These are phyloP conservation scores for Crematogaster levior DNA, from an alignment of 2,888 invertebrate species.

Conservation along the genomic window DNA sequence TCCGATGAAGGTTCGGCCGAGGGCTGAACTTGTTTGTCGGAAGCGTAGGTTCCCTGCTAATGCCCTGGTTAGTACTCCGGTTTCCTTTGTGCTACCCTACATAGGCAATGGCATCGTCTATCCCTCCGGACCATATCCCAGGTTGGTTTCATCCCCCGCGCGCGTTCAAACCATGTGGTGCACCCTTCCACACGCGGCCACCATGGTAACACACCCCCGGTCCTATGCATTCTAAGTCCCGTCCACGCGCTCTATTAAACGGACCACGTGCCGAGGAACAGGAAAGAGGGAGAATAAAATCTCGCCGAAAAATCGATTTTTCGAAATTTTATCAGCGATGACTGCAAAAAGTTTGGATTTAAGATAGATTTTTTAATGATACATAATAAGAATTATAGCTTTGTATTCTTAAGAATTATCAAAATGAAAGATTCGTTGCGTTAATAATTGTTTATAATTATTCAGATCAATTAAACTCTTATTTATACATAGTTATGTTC, in stretches of 20 bases:
- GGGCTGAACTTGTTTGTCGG: constrained; percentile 82
- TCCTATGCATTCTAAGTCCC: constrained; percentile 81
- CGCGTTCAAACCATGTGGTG: constrained; percentile 63
- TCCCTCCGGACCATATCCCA: constrained; percentile 65
- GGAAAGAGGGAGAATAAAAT: constrained; percentile 33
- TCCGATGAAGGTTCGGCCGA: constrained; percentile 64
- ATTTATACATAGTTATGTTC: background rate
- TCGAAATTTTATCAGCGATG: background rate
- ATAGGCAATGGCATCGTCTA: constrained; percentile 55
- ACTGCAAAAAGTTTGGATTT: background rate
- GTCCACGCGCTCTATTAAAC: constrained; percentile 64
- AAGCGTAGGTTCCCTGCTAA: constrained; percentile 82
- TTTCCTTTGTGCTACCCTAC: constrained; percentile 79
- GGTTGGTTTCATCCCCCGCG: constrained; percentile 52
- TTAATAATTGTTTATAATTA: background rate
- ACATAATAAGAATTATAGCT: background rate
- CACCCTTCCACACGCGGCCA: constrained; percentile 52
- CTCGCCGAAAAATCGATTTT: constrained; percentile 37
- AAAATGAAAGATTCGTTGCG: background rate
- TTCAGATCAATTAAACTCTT: background rate
- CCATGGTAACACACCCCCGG: constrained; percentile 61
- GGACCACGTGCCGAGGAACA: constrained; percentile 60
- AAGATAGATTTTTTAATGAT: background rate
- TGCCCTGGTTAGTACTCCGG: constrained; percentile 84
- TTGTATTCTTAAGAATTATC: background rate